A percentile compares a stretch with the other conserved stretches of the same genome.
These are phyloP conservation scores for Apolygus lucorum DNA, from an alignment of 1,140 invertebrate species.

Conservation along the genomic window DNA sequence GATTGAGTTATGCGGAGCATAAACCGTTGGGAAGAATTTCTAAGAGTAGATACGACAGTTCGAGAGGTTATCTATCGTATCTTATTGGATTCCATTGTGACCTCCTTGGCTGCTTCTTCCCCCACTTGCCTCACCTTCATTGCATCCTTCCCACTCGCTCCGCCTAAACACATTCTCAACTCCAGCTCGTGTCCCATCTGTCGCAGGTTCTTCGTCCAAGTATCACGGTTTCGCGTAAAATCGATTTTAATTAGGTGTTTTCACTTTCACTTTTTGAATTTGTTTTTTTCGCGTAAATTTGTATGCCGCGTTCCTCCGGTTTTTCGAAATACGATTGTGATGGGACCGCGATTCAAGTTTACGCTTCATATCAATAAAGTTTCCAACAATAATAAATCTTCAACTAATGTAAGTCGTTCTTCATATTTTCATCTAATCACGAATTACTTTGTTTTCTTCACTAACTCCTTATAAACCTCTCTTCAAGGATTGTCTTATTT, in stretches of 20 bases:
- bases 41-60: not conserved
- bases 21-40: not conserved
- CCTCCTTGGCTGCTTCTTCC: constrained; percentile 28
- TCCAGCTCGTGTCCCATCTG: constrained; percentile 13
- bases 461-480: no score
- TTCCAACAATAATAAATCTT: not conserved
- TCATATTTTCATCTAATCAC: not conserved
- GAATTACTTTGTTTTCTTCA: not conserved
- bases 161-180: not conserved
- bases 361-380: not conserved
- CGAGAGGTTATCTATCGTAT: not conserved
- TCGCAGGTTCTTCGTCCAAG: not conserved
- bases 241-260: not conserved
- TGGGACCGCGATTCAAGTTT: not conserved
- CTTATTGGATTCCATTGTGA: constrained; percentile 18
- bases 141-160: not conserved
- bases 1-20: no score
- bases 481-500: no score
- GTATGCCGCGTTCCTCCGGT: no score
- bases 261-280: not conserved
- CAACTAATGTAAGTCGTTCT: not conserved
- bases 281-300: not conserved
- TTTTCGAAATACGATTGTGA: no score
- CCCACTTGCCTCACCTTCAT: constrained; percentile 11
- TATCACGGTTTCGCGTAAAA: not conserved